phyloP scores from a whole-genome alignment of 2,113 vertebrate species.

The Paralichthys olivaceus region DNA sequence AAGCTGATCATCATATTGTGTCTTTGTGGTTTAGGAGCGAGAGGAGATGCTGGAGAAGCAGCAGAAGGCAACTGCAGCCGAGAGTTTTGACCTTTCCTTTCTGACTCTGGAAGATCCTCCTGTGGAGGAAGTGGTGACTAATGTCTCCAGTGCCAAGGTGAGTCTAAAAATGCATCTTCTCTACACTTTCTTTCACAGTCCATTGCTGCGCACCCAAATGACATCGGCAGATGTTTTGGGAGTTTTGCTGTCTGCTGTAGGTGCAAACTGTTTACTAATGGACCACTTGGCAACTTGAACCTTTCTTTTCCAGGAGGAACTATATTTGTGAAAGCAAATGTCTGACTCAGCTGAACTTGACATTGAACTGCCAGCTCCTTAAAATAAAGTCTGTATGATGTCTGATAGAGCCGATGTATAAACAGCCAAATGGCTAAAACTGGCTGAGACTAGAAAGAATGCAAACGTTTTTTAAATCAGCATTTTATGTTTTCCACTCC shows the following conservation, averaged over 20 bases:
- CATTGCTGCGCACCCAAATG: too few relatives aligned
- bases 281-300: too few relatives aligned
- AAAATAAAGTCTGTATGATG: neutral
- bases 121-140: conserved; percentile 76
- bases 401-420: neutral
- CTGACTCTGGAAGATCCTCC: conserved; percentile 83
- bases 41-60: conserved; percentile 81
- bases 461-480: neutral
- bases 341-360: too few relatives aligned
- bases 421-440: too few relatives aligned
- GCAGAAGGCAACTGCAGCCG: conserved; percentile 55
- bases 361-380: neutral
- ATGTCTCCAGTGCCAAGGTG: conserved; percentile 72
- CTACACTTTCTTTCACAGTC: too few relatives aligned
- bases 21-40: conserved; percentile 82
- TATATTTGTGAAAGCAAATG: too few relatives aligned
- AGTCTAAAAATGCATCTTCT: neutral
- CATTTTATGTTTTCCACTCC: too few relatives aligned
- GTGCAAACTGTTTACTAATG: too few relatives aligned
- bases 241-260: too few relatives aligned
- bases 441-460: neutral
- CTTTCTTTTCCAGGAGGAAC: too few relatives aligned
- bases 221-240: too few relatives aligned
- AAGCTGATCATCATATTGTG: neutral
- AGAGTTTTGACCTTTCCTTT: conserved; percentile 78